Evolutionary conservation across 2,888 invertebrate species (phyloP).

Genomic region (Hermaeophaga mercurialis): DNA sequence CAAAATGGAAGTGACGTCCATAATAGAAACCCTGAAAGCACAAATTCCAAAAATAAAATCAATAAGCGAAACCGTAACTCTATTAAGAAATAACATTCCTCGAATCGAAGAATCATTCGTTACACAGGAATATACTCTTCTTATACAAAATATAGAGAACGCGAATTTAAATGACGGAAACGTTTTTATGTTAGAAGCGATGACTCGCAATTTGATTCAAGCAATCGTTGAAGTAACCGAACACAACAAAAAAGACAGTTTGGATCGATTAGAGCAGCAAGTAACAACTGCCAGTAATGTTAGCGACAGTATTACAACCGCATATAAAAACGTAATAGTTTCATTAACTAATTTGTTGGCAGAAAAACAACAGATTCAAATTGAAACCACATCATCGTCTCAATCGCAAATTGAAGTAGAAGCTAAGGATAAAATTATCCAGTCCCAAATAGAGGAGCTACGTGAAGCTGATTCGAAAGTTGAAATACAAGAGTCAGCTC

Average conservation of each 20-base stretch:
- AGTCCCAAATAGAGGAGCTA: no score
- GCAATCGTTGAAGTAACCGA: background rate
- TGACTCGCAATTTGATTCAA: background rate
- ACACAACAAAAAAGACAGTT: background rate
- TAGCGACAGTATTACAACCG: background rate
- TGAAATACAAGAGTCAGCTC: conserved; percentile 1
- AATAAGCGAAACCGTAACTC: background rate
- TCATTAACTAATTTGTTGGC: background rate
- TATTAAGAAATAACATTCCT: background rate
- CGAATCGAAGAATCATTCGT: background rate
- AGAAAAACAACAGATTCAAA: background rate
- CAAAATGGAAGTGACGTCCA: conserved; percentile 5
- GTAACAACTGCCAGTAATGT: background rate
- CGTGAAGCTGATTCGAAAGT: no score
- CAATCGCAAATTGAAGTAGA: no score
- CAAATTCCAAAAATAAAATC: conserved; percentile 15
- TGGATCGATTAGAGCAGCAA: conserved; percentile 3
- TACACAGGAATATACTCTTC: background rate
- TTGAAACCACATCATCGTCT: no score
- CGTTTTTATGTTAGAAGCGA: background rate
- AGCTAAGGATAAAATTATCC: no score
- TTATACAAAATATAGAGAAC: background rate
- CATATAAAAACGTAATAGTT: background rate
- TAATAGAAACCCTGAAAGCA: conserved; percentile 14
- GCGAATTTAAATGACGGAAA: background rate